Evolutionary conservation across 2,888 invertebrate species (phyloP).

Genomic region (Sarcophaga variegata): DNA sequence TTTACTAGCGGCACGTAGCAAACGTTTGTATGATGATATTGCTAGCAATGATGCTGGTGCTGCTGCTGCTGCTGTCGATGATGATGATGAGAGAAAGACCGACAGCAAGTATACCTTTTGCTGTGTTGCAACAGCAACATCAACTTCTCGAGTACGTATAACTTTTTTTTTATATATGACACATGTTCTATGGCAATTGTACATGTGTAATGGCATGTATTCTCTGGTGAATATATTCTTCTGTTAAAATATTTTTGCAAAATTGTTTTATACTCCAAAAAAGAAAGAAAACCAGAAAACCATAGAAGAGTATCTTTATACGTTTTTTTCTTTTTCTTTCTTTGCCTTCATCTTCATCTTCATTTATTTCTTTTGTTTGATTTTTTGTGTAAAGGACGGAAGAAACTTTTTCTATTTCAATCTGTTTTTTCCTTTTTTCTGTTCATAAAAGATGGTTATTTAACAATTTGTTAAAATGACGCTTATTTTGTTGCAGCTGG

Average conservation of each 20-base stretch:
- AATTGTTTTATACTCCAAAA: conserved; percentile 25
- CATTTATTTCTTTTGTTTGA: conserved; percentile 49
- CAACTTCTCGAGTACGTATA: background rate
- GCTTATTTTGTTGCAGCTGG: conserved; percentile 64
- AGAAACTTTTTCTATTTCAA: conserved; percentile 11
- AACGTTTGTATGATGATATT: conserved; percentile 32
- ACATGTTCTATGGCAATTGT: conserved; percentile 79
- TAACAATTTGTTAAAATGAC: conserved; percentile 69
- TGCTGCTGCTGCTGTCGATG: background rate
- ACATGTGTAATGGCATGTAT: conserved; percentile 78
- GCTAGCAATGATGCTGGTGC: background rate
- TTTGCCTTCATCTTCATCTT: conserved; percentile 18
- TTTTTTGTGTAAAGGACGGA: no score
- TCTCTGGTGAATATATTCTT: conserved; percentile 73
- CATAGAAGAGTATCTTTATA: background rate
- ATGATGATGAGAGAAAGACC: background rate
- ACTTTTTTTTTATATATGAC: conserved; percentile 71
- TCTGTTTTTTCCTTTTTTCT: background rate
- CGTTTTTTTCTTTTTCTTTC: background rate
- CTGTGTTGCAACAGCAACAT: conserved; percentile 6
- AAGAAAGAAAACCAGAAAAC: background rate
- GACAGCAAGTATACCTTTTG: background rate
- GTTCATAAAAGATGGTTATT: conserved; percentile 29
- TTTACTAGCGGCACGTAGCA: conserved; percentile 66
- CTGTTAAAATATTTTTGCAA: conserved; percentile 54